A percentile compares a stretch with the other conserved stretches of the same genome.
These are phyloP conservation scores for Sprattus sprattus DNA, from an alignment of 2,113 vertebrate species.

Conservation along the genomic window DNA sequence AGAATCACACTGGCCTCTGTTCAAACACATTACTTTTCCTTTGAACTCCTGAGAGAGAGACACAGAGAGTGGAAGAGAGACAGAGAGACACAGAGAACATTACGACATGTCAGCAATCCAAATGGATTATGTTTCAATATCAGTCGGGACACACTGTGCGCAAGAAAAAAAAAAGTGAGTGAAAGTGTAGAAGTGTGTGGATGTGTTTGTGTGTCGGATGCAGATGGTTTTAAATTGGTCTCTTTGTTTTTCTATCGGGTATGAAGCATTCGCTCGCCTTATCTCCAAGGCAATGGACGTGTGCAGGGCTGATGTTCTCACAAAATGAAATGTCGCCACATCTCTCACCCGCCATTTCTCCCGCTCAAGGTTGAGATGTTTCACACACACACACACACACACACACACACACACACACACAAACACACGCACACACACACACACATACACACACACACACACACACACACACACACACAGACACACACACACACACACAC, in stretches of 20 bases:
- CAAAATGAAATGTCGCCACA: slow-evolving; percentile 77
- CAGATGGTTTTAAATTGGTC: slow-evolving; percentile 78
- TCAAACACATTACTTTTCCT: slow-evolving; percentile 52
- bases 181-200: slow-evolving; percentile 50
- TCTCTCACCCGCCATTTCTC: slow-evolving; percentile 58
- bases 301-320: slow-evolving; percentile 65
- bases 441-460: neutral
- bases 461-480: slow-evolving; percentile 19
- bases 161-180: slow-evolving; percentile 34
- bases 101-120: slow-evolving; percentile 72
- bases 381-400: neutral
- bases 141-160: slow-evolving; percentile 61
- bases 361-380: slow-evolving; percentile 64
- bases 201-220: slow-evolving; percentile 59
- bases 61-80: slow-evolving; percentile 37
- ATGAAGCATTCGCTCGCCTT: slow-evolving; percentile 69
- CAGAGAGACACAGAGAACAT: slow-evolving; percentile 57
- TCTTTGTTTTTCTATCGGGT: slow-evolving; percentile 75
- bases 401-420: slow-evolving; percentile 9
- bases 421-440: slow-evolving; percentile 15
- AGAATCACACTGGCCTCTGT: neutral
- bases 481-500: slow-evolving; percentile 22
- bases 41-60: slow-evolving; percentile 42
- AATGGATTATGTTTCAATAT: slow-evolving; percentile 80
- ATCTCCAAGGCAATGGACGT: slow-evolving; percentile 61